Evolutionary conservation across 2,797 vertebrate genomes (phyloP).

Genomic region (Parauchenoglanis ngamensis): DNA sequence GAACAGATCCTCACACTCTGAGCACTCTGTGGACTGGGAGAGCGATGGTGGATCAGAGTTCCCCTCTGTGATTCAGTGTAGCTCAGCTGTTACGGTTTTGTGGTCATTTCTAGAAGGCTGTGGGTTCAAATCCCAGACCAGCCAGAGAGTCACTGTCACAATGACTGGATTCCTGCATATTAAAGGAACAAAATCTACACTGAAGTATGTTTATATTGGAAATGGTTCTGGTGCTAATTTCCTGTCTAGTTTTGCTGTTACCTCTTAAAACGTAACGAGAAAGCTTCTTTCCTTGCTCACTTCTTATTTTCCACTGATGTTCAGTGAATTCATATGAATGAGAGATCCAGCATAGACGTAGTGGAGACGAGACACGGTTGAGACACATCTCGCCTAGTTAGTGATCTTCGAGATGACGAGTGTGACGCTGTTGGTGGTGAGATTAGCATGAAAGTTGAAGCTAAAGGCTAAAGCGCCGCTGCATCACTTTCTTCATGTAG

Average conservation of each 20-base stretch:
- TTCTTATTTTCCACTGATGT: not conserved
- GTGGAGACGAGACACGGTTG: not conserved
- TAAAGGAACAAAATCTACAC: not conserved
- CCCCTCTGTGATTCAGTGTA: not conserved
- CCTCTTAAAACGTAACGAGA: not conserved
- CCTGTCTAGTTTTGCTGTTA: not conserved
- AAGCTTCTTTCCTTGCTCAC: not conserved
- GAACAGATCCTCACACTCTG: not conserved
- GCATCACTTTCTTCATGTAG: not conserved
- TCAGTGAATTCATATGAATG: not conserved
- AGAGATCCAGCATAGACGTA: not conserved
- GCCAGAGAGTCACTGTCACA: too few relatives aligned
- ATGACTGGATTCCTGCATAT: not conserved
- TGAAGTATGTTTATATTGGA: not conserved
- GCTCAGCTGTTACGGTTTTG: not conserved
- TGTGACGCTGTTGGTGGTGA: not conserved
- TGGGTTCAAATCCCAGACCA: not conserved
- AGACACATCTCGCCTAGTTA: not conserved
- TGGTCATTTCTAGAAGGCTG: not conserved
- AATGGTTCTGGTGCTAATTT: not conserved
- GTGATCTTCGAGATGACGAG: not conserved
- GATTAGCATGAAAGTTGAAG: not conserved
- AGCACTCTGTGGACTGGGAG: not conserved
- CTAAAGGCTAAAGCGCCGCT: not conserved
- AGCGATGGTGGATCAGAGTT: not conserved